Evolutionary conservation across 1,140 invertebrate genomes (phyloP).

Genomic region (Mamestra configurata): DNA sequence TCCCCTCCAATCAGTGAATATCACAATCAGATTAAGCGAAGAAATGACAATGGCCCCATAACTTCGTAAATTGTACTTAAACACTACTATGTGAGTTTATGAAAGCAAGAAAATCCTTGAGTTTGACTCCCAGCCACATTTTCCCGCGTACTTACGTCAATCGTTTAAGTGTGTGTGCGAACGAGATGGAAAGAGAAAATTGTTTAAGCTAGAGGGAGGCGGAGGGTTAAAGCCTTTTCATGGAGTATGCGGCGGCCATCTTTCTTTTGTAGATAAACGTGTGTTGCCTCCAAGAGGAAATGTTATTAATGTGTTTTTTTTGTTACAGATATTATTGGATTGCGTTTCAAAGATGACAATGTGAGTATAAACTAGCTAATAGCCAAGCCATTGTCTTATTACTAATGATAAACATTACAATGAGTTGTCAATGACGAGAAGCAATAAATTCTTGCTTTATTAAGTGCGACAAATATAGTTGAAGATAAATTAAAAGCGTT

Average conservation of each 20-base stretch:
- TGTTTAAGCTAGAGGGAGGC: conserved; percentile 51
- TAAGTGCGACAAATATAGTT: background rate
- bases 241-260: conserved; percentile 37
- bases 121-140: conserved; percentile 55
- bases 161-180: conserved; percentile 58
- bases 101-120: conserved; percentile 50
- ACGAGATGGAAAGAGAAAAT: conserved; percentile 50
- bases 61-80: conserved; percentile 39
- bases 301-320: background rate
- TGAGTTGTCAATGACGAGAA: background rate
- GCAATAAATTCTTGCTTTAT: background rate
- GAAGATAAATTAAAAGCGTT: no score
- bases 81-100: conserved; percentile 39
- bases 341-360: conserved; percentile 16
- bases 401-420: background rate
- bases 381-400: background rate
- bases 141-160: conserved; percentile 64
- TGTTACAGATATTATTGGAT: background rate
- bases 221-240: conserved; percentile 59
- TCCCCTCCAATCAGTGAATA: background rate
- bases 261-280: conserved; percentile 22
- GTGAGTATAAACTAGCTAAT: background rate
- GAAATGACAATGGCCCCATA: background rate
- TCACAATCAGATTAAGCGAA: background rate
- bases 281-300: conserved; percentile 46